These are phyloP conservation scores for Balearica regulorum DNA, from an alignment of 2,797 vertebrate genomes.

Conservation along the genomic window DNA sequence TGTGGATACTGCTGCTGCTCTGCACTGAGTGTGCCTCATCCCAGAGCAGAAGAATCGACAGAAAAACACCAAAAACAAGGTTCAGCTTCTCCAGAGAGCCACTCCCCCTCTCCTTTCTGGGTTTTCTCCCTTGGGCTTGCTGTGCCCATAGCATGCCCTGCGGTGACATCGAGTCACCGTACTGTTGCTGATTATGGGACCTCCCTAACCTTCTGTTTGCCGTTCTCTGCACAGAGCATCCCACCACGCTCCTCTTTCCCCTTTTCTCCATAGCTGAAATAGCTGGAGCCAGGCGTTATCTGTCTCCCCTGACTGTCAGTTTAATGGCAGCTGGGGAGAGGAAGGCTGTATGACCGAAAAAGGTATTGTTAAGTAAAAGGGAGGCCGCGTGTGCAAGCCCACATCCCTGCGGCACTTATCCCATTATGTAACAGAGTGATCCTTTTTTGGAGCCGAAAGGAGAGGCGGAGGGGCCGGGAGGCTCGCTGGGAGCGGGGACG, in stretches of 20 bases:
- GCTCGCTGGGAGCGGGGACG: not conserved
- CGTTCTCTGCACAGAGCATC: not conserved
- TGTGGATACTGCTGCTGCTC: fast-evolving
- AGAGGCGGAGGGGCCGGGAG: not conserved
- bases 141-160: not conserved
- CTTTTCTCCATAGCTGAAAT: not conserved
- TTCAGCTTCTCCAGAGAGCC: not conserved
- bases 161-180: not conserved
- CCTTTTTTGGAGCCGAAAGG: conserved; percentile 60
- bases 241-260: not conserved
- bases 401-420: not conserved
- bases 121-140: not conserved
- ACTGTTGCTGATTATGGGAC: not conserved
- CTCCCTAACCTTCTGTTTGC: not conserved
- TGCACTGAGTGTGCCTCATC: fast-evolving
- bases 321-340: not conserved
- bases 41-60: not conserved
- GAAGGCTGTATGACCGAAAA: conserved; percentile 71
- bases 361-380: conserved; percentile 71
- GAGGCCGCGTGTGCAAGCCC: not conserved
- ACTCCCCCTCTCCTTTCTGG: not conserved
- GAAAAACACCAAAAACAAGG: not conserved
- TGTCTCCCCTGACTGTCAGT: conserved; percentile 36
- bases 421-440: conserved; percentile 69
- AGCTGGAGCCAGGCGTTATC: conserved; percentile 19